Base-by-base conservation (phyloP, 1,140 invertebrate species). In the Melitaea cinxia region DNA sequence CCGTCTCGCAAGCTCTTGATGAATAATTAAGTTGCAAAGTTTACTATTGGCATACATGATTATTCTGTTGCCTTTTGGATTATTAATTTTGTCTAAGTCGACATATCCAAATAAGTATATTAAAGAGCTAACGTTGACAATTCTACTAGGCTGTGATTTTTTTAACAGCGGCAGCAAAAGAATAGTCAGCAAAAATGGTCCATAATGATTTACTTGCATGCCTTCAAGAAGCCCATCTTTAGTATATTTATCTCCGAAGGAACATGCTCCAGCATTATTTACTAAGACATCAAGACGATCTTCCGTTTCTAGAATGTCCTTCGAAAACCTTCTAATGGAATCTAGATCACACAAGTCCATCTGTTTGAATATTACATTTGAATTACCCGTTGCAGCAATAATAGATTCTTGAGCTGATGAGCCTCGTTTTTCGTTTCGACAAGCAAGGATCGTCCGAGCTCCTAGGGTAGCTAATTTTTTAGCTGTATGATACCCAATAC, bases 201-300 rank as follows among this genome's bases (percentile, higher is more conserved):
- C 95, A 78, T 96, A 96, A 80, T 97, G 94, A 89, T 98, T 98
- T 0, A 96, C 95, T 15, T 95, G 96, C 93, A 96, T 96, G 2
- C 95, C 96, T 72, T 95, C 86, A 77, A 97, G 96, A n/a, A 97
- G 81, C 1, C 94, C 94, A 88, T 98, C 96, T 77, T 94, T 94
- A 92, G 77, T 94, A 65, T 88, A 92, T 77, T 82, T 91, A 80
- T 73, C 82, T 15, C 82, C 89, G 63, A 92, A 69, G 35, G 91
- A 92, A 62, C 94, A 91, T 0, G 94, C 90, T 24, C 94, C 94
- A 58, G 94, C 94, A 91, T 96, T 96, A 78, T 96, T 95, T 14
- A 96, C 93, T 23, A 96, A 85, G 52, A 95, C 87, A 78, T 95
- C 92, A 39, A 95, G 85, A 86, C 92, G 91, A 56, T 90, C 76